Evolutionary conservation across 2,797 vertebrate species (phyloP), one percentile per base, ranked within the genome.

Genomic region (Enteromius argenteus): DNA sequence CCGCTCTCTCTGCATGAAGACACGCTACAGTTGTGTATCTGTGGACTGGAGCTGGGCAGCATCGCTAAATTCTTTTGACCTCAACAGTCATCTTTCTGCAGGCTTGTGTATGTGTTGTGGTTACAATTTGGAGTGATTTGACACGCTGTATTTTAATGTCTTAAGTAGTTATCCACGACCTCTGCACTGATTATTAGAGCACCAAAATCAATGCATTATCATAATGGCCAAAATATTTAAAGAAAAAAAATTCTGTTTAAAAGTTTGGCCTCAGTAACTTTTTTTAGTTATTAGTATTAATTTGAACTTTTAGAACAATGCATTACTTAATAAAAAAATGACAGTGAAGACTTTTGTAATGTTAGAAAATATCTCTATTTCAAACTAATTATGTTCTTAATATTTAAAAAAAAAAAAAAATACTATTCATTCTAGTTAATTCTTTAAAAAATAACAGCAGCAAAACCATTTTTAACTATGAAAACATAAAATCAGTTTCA

Each of bases 1-100:
- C 76, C 35, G 35, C 2, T 21, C 44, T 68, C n/a, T 69, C 49
- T 58, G 37, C 56, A 14, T 32, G 76, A 78, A 78, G 76, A 64
- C 76, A 78, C 3, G 4, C 51, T 78, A 42, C n/a, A 37, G 56
- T 60, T 30, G 53, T 60, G 75, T 30, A 11, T 62, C 75, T 78
- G 32, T 11, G 35, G n/a, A 76, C 53, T 42, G 51, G 51, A 75
- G 74, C 46, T 42, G 51, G 15, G 23, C 0, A 30, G 19, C 19
- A 3, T 46, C 37, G 11, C 37, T 17, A 3, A 46, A 78, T 78
- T 8, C 15, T 44, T 30, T 78, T 78, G 56, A 30, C 75, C 75
- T 17, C 9, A 13, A 1, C 27, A 19, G 37, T 62, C 19, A 6
- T 44, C 37, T 30, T 62, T 21, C 58, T 78, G 56, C 56, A 21